Evolutionary conservation across 2,888 invertebrate species (phyloP).

Genomic region (Stramonita haemastoma): DNA sequence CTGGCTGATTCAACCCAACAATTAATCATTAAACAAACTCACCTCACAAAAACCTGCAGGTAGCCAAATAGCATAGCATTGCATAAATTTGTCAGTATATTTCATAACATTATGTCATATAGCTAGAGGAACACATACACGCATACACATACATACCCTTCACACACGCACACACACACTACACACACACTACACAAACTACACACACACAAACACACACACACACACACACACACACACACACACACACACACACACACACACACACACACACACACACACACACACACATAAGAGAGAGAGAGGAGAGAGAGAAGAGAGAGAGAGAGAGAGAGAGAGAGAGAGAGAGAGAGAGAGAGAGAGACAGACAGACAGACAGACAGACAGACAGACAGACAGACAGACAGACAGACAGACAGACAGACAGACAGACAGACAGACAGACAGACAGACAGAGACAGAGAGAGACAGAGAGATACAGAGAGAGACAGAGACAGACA

Average conservation of each 20-base stretch:
- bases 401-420: background rate
- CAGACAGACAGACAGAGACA: background rate
- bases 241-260: background rate
- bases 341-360: background rate
- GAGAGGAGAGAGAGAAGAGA: background rate
- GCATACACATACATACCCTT: background rate
- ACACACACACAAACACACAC: background rate
- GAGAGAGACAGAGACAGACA: no score
- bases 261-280: background rate
- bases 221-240: background rate
- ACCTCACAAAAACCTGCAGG: background rate
- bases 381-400: background rate
- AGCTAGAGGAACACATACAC: background rate
- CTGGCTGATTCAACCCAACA: no score
- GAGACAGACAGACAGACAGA: background rate
- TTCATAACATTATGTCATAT: background rate
- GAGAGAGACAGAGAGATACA: no score
- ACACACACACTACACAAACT: background rate
- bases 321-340: background rate
- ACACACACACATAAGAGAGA: no score
- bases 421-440: background rate
- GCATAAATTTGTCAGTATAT: background rate
- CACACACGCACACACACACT: background rate
- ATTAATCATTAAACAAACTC: no score
- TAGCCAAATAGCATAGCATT: background rate